Conservation (phyloP, 2,113 vertebrate genomes). For the Pipa parva region DNA sequence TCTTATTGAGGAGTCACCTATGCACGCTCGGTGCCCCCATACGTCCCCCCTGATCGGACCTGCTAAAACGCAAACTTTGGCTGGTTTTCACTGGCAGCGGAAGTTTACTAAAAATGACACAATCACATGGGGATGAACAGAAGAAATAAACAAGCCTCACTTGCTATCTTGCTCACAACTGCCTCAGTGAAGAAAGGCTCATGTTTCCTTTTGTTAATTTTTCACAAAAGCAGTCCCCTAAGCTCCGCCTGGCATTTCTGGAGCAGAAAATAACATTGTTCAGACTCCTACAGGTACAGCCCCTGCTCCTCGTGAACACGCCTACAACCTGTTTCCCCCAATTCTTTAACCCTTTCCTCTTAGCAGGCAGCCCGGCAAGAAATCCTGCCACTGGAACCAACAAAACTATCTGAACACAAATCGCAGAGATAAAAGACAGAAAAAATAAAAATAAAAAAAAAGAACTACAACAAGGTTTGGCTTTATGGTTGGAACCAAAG, state of each 20-base stretch:
- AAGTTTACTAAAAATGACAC: too few relatives aligned
- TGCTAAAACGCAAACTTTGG: too few relatives aligned
- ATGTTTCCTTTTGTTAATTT: slow-evolving; percentile 18
- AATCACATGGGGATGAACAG: background rate
- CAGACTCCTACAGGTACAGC: slow-evolving; percentile 31
- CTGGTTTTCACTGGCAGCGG: background rate
- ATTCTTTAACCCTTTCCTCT: background rate
- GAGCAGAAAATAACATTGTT: slow-evolving; percentile 23
- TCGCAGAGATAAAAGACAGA: too few relatives aligned
- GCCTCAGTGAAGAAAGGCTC: background rate
- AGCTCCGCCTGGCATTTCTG: background rate
- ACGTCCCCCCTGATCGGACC: too few relatives aligned
- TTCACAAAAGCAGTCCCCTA: background rate
- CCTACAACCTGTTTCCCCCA: background rate
- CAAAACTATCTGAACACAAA: too few relatives aligned
- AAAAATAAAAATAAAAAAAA: too few relatives aligned
- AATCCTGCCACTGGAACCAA: too few relatives aligned
- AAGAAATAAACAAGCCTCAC: slow-evolving; percentile 14
- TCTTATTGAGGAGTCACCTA: too few relatives aligned
- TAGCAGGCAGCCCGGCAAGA: background rate
- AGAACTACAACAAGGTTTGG: too few relatives aligned
- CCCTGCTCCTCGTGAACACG: background rate
- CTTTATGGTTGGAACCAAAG: too few relatives aligned
- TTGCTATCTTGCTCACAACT: background rate
- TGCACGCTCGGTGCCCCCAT: too few relatives aligned